Evolutionary conservation across 1,140 invertebrate genomes (phyloP), one percentile per base, ranked within the genome.

Genomic region (Drosophila pallidifrons): DNA sequence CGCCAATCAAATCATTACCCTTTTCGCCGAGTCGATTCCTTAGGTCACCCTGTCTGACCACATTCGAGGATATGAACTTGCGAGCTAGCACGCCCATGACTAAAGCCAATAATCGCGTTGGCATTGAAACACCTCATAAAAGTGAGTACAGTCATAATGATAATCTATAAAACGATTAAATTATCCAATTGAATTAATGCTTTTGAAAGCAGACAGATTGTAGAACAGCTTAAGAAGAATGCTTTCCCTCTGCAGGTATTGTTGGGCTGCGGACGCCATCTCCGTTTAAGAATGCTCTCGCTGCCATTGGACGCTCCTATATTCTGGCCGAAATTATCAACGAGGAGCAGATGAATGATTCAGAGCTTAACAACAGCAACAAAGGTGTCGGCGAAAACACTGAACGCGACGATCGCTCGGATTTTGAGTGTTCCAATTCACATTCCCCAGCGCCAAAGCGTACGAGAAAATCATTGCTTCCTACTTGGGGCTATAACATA

Each of bases 21-120:
- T 98, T 98, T 93, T 98, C 97, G 90, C 97, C 97, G 0, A 98
- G 97, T 28, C 96, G 97, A 93, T 98, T 98, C 92, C 93, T 98
- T 2, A 98, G 97, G 91, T 97, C 96, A 75, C 95, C 96, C 5
- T 92, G 89, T 51, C 67, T 92, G 1, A 95, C 94, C 30, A 93
- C 88, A 11, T 90, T 91, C 47, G 87, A 91, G 47, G 91, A 92
- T 52, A 87, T 91, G 77, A 88, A 90, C 64, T 67, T 92, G 16
- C 64, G 79, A 1, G 92, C 92, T 5, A 93, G 92, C 61, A 93
- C 92, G 2, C 92, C 92, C 0, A 91, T 93, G 1, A 16, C 61
- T 0, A 92, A 92, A 67, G 70, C 69, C 1, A 79, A 75, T n/a
- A 87, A 91, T 58, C 78, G 82, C 5, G 60, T 87, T 0, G 86